phyloP scores from a whole-genome alignment of 2,888 invertebrate genomes.

The Lacanobia oleracea region DNA sequence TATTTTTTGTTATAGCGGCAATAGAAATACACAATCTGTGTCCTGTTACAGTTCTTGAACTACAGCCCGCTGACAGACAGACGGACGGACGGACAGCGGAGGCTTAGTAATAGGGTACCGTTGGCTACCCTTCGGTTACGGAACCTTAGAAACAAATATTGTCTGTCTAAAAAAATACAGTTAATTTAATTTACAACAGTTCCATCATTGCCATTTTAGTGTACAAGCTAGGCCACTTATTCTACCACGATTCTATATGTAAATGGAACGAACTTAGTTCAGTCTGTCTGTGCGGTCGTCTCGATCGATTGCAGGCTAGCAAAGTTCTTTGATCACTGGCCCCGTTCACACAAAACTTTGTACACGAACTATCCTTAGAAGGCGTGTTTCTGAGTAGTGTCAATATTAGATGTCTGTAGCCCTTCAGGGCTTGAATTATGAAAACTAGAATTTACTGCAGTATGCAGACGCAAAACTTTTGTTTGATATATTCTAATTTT shows the following conservation, averaged over 20 bases:
- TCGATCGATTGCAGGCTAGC: constrained; percentile 62
- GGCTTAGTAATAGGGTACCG: too few species aligned
- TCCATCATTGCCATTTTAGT: not conserved
- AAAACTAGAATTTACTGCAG: not conserved
- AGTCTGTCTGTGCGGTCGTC: constrained; percentile 32
- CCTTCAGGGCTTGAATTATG: constrained; percentile 18
- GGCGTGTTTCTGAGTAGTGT: constrained; percentile 21
- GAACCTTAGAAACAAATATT: too few species aligned
- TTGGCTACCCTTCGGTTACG: too few species aligned
- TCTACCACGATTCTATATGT: constrained; percentile 26
- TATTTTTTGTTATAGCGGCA: too few species aligned
- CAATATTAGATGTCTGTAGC: constrained; percentile 35
- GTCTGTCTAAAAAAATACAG: too few species aligned
- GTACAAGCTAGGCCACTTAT: constrained; percentile 11
- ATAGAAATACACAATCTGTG: too few species aligned
- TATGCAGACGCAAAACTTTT: not conserved
- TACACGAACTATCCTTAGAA: constrained; percentile 33
- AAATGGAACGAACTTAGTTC: constrained; percentile 38
- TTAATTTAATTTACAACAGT: not conserved
- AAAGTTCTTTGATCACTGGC: constrained; percentile 71
- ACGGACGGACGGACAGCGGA: too few species aligned
- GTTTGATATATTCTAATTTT: not conserved
- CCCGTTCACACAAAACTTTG: constrained; percentile 50
- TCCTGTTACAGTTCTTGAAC: too few species aligned
- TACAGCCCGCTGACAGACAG: too few species aligned